A percentile compares a stretch with the other conserved stretches of the same genome.
These are phyloP conservation scores for Isotomurus palustris DNA, from an alignment of 2,888 invertebrate species.

Conservation along the genomic window DNA sequence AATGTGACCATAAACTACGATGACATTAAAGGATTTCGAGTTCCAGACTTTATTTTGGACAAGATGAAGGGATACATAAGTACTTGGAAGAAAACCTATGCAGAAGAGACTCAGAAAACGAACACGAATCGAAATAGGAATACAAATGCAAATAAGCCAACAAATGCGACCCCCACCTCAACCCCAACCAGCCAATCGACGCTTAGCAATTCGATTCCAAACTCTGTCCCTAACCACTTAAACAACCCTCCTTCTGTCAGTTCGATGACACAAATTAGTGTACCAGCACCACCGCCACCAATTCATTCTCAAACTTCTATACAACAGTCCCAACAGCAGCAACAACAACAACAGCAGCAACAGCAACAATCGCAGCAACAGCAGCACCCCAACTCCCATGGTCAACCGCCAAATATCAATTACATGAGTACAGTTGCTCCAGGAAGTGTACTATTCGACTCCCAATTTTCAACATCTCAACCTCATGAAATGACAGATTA, in stretches of 20 bases:
- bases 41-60: slow-evolving; percentile 67
- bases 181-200: neutral
- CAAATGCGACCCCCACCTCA: slow-evolving; percentile 16
- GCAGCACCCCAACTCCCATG: slow-evolving; percentile 33
- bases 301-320: slow-evolving; percentile 20
- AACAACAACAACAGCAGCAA: slow-evolving; percentile 8
- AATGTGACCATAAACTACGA: slow-evolving; percentile 50
- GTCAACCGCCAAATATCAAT: slow-evolving; percentile 42
- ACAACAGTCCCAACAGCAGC: too few relatives aligned
- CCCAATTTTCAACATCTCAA: slow-evolving; percentile 36
- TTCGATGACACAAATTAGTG: slow-evolving; percentile 37
- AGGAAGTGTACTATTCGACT: slow-evolving; percentile 39
- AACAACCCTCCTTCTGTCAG: slow-evolving; percentile 31
- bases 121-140: slow-evolving; percentile 20
- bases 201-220: slow-evolving; percentile 3
- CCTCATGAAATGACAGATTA: slow-evolving; percentile 44
- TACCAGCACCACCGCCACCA: slow-evolving; percentile 34
- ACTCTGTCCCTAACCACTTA: slow-evolving; percentile 24
- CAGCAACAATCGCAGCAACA: slow-evolving; percentile 24
- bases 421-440: slow-evolving; percentile 41
- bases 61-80: slow-evolving; percentile 68
- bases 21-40: slow-evolving; percentile 69
- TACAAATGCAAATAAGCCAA: slow-evolving; percentile 15
- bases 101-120: slow-evolving; percentile 42
- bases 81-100: slow-evolving; percentile 46